These are phyloP conservation scores for Labeo catla DNA, from an alignment of 2,113 vertebrate species.

Conservation along the genomic window DNA sequence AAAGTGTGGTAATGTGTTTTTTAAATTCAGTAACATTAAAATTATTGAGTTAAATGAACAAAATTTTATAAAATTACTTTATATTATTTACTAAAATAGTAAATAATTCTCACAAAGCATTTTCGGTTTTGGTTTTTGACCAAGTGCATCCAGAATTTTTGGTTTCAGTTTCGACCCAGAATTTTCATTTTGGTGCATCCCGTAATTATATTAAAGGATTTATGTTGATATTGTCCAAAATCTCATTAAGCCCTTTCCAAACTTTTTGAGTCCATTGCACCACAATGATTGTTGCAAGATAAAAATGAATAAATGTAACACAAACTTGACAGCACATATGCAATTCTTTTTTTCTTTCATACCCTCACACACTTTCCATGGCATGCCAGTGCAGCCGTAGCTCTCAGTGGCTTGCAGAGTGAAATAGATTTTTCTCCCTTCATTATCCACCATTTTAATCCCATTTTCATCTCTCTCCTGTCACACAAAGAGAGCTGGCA, in stretches of 20 bases:
- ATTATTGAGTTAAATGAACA: too few species aligned
- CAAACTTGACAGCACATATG: neutral
- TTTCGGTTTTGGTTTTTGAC: too few species aligned
- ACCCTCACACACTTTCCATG: slow-evolving; percentile 25
- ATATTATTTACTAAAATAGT: too few species aligned
- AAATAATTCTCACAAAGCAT: too few species aligned
- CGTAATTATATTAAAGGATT: too few species aligned
- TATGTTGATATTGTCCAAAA: neutral
- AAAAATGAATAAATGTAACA: neutral
- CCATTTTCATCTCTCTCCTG: slow-evolving; percentile 63
- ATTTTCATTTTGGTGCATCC: too few species aligned
- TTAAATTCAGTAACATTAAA: too few species aligned
- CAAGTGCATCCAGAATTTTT: too few species aligned
- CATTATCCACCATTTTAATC: slow-evolving; percentile 70
- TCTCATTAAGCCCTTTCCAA: neutral
- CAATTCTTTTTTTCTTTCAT: neutral
- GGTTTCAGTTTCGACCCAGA: too few species aligned
- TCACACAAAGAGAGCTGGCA: slow-evolving; percentile 67
- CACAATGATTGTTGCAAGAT: neutral
- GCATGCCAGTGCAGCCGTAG: slow-evolving; percentile 31
- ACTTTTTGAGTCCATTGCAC: neutral
- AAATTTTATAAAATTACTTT: too few species aligned
- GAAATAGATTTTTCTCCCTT: slow-evolving; percentile 66
- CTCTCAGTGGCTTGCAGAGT: slow-evolving; percentile 39
- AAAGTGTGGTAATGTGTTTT: too few species aligned